A percentile compares a stretch with the other conserved stretches of the same genome.
Evolutionary conservation across 2,888 invertebrate genomes (phyloP).

Genomic region (Leucozona laternaria): DNA sequence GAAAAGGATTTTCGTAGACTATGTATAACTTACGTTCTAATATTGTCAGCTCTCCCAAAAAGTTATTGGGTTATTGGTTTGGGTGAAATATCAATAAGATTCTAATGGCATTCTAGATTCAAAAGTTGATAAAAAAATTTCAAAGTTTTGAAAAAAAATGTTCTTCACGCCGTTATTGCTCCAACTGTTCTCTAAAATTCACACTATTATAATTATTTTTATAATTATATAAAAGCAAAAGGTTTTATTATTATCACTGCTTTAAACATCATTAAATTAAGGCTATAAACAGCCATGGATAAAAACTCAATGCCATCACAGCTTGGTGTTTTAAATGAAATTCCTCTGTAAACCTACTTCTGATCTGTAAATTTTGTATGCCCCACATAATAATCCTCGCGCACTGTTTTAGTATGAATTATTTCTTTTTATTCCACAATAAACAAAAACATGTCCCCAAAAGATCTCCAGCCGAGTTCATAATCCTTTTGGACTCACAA

Average conservation of each 20-base stretch:
- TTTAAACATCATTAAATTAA: neutral
- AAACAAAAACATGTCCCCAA: constrained; percentile 3
- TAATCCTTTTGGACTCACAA: constrained; percentile 42
- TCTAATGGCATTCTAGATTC: no score
- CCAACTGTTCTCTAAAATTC: no score
- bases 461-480: constrained; percentile 55
- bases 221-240: no score
- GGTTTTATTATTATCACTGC: neutral
- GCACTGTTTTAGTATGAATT: neutral
- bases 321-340: neutral
- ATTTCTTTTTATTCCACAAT: neutral
- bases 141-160: no score
- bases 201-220: no score
- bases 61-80: no score
- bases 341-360: neutral
- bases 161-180: no score
- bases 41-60: no score
- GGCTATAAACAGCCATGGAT: neutral
- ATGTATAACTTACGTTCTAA: no score
- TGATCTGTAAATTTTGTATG: neutral
- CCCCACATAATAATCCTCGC: neutral
- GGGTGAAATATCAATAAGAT: no score
- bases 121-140: no score
- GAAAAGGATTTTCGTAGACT: no score
- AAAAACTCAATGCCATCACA: neutral